phyloP scores from a whole-genome alignment of 2,888 invertebrate genomes.

The Diplazon laetatorius region DNA sequence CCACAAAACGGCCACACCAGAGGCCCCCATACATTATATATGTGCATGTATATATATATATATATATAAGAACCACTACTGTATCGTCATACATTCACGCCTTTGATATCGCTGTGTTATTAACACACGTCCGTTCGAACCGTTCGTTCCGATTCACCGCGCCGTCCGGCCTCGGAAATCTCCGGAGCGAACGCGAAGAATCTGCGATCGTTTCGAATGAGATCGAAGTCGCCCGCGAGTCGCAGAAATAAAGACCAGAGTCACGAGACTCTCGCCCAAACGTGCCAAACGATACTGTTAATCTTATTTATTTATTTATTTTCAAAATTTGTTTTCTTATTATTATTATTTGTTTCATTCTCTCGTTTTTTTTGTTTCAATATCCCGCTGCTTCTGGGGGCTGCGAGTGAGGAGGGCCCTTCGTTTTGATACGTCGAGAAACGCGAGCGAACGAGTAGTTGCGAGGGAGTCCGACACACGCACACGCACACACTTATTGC shows the following conservation, averaged over 20 bases:
- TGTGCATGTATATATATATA: no score
- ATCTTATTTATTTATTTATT: not conserved
- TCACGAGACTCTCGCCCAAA: not conserved
- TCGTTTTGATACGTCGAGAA: not conserved
- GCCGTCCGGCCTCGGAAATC: conserved; percentile 52
- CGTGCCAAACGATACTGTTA: conserved; percentile 27
- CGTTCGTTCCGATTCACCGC: conserved; percentile 56
- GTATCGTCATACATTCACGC: conserved; percentile 36
- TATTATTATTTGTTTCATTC: no score
- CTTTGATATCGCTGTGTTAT: conserved; percentile 42
- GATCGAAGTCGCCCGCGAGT: not conserved
- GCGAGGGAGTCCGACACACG: conserved; percentile 22
- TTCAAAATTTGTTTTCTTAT: conserved; percentile 8
- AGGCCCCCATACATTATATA: conserved; percentile 12
- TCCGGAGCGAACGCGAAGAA: conserved; percentile 40
- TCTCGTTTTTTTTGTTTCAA: no score
- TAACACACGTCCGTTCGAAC: conserved; percentile 45
- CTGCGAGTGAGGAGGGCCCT: conserved; percentile 30
- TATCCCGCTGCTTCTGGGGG: conserved; percentile 42
- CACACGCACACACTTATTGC: conserved; percentile 2
- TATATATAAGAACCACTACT: no score
- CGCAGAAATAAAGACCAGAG: not conserved
- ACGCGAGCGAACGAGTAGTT: conserved; percentile 24
- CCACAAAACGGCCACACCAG: conserved; percentile 21
- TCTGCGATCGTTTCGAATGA: conserved; percentile 14